Evolutionary conservation across 2,113 vertebrate genomes (phyloP).

Genomic region (Poecilia latipinna): DNA sequence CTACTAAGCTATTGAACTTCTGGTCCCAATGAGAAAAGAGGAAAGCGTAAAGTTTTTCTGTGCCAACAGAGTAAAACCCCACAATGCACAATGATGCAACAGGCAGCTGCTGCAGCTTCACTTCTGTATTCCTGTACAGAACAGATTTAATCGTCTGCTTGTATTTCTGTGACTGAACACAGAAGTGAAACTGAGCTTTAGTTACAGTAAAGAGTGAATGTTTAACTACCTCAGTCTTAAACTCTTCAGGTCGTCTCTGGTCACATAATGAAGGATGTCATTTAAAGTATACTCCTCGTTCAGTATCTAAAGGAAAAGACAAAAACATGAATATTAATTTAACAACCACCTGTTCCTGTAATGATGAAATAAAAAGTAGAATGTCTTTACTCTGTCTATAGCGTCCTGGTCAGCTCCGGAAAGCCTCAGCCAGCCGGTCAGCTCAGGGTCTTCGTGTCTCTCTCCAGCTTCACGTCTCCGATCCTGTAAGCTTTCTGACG

Average conservation of each 20-base stretch:
- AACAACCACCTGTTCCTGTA: background rate
- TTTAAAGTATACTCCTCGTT: slow-evolving; percentile 90
- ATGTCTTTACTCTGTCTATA: slow-evolving; percentile 84
- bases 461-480: slow-evolving; percentile 48
- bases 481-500: slow-evolving; percentile 43
- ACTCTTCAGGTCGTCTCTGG: slow-evolving; percentile 94
- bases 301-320: slow-evolving; percentile 74
- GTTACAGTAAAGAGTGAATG: background rate
- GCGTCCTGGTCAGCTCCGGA: slow-evolving; percentile 90
- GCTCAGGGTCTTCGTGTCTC: slow-evolving; percentile 79
- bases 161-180: background rate
- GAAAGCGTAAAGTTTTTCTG: background rate
- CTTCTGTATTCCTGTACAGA: slow-evolving; percentile 9
- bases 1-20: background rate
- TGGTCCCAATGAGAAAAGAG: background rate
- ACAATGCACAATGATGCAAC: background rate
- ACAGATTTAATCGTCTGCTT: background rate
- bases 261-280: slow-evolving; percentile 90
- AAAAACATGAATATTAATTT: background rate
- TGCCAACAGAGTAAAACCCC: background rate
- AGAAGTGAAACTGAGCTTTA: slow-evolving; percentile 24
- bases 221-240: slow-evolving; percentile 88
- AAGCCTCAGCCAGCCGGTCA: slow-evolving; percentile 86
- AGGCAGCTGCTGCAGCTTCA: background rate
- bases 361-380: background rate